A percentile compares a stretch with the other conserved stretches of the same genome.
Conservation (phyloP, 2,797 vertebrate genomes). For the Oreochromis mossambicus region DNA sequence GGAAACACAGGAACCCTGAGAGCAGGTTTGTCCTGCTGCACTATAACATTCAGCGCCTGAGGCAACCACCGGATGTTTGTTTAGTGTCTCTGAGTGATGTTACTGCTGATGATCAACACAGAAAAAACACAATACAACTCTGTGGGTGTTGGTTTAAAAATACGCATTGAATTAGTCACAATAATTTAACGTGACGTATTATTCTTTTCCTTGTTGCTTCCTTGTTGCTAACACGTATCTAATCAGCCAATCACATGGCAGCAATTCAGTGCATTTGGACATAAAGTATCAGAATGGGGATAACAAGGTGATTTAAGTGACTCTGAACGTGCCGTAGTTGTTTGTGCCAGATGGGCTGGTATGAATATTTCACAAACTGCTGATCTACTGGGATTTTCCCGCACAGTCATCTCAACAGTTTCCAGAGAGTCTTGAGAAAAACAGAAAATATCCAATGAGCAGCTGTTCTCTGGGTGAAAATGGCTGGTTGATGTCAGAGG, state of each 20-base stretch:
- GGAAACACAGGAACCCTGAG: not conserved
- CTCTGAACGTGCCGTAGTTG: not conserved
- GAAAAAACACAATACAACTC: slow-evolving; percentile 10
- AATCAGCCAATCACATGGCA: not conserved
- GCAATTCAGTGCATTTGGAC: not conserved
- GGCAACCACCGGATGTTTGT: not conserved
- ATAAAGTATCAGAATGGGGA: not conserved
- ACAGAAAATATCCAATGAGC: not conserved
- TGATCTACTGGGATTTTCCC: not conserved
- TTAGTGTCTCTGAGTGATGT: not conserved
- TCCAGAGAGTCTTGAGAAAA: not conserved
- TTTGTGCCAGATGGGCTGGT: not conserved
- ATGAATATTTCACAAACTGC: not conserved
- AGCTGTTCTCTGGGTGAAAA: not conserved
- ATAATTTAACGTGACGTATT: not conserved
- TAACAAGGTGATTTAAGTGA: not conserved
- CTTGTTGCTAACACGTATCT: not conserved
- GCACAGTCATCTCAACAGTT: not conserved
- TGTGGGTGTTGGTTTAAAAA: not conserved
- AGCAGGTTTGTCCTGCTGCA: slow-evolving; percentile 56
- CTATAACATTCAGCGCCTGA: not conserved
- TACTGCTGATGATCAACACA: not conserved
- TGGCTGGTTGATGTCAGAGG: not conserved
- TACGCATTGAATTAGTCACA: not conserved
- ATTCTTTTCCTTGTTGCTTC: not conserved